Conservation (phyloP, 1,140 invertebrate species). For the Grapholita molesta region DNA sequence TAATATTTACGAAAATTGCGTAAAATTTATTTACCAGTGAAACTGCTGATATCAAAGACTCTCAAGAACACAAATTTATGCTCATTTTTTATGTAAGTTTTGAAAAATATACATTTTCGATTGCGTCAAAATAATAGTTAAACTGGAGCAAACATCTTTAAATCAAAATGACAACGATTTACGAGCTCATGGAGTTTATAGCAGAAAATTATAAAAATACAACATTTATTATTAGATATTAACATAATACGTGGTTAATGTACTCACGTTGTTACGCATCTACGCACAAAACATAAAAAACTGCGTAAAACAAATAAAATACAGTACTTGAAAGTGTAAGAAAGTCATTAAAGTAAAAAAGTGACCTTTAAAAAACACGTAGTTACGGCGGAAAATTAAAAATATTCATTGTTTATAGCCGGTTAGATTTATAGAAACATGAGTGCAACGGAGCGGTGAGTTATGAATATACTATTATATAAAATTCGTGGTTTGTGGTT, state of each 20-base stretch:
- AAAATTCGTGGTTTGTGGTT: neutral
- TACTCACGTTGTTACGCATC: neutral
- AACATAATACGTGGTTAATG: neutral
- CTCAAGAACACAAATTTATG: no score
- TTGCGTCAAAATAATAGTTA: neutral
- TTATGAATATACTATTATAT: conserved; percentile 3
- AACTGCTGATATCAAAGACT: neutral
- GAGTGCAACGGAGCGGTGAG: neutral
- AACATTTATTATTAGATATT: neutral
- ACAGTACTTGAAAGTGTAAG: neutral
- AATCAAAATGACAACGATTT: neutral
- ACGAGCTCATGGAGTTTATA: neutral
- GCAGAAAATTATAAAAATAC: neutral
- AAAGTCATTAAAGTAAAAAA: conserved; percentile 1
- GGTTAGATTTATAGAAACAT: neutral
- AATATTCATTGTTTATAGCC: neutral
- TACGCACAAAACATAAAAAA: conserved; percentile 5
- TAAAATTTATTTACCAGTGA: neutral
- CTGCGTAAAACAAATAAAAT: conserved; percentile 8
- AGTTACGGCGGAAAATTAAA: conserved; percentile 12
- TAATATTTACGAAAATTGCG: neutral
- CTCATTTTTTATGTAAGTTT: no score
- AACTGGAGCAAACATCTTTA: neutral
- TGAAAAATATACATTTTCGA: neutral
- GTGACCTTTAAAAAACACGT: conserved; percentile 3